Evolutionary conservation across 2,888 invertebrate genomes (phyloP).

Genomic region (Eilema sororculum): DNA sequence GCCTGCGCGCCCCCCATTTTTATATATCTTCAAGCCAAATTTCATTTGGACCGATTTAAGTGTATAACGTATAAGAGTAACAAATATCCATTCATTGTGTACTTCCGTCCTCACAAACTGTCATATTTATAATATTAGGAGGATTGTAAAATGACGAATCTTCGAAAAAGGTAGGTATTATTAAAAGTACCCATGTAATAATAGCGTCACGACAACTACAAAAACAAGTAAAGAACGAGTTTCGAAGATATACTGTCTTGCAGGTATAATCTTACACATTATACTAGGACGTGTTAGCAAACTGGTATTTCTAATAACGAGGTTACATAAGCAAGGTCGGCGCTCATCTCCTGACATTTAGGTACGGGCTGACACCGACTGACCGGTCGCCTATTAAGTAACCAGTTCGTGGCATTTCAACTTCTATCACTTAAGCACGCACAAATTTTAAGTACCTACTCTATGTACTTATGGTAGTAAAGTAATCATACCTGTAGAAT

Average conservation of each 20-base stretch:
- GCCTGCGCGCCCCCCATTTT: too few relatives aligned
- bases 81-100: not conserved
- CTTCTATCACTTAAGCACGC: conserved; percentile 47
- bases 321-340: conserved; percentile 82
- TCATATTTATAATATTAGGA: not conserved
- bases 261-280: conserved; percentile 47
- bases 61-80: too few relatives aligned
- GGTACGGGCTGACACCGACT: conserved; percentile 59
- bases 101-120: not conserved
- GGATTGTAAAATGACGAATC: not conserved
- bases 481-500: conserved; percentile 73
- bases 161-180: not conserved
- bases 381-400: conserved; percentile 76
- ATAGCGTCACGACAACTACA: not conserved
- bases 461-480: conserved; percentile 20
- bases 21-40: too few relatives aligned
- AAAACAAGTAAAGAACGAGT: conserved; percentile 25
- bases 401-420: conserved; percentile 70
- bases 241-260: conserved; percentile 38
- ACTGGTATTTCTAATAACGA: conserved; percentile 75
- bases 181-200: not conserved
- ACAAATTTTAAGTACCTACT: conserved; percentile 13
- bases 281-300: conserved; percentile 65
- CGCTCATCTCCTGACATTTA: conserved; percentile 81
- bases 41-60: too few relatives aligned